Evolutionary conservation across 1,140 invertebrate species (phyloP), one percentile per base, ranked within the genome.

Genomic region (Harpegnathos saltator): DNA sequence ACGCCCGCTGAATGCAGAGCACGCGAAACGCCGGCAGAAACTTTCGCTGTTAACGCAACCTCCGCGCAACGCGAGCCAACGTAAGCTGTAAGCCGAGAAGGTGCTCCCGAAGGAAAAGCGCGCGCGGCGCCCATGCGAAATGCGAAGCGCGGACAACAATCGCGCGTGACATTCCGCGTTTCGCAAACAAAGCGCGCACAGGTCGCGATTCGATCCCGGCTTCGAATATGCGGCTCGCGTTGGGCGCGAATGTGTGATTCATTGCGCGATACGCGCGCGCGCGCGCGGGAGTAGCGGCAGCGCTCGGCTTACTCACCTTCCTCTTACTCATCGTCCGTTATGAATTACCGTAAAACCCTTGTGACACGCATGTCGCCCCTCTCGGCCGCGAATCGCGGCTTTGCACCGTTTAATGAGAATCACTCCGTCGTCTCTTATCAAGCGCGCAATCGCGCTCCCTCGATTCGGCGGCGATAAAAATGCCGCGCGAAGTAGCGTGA

Each of bases 181-280:
- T 75, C 66, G 80, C 72, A 54, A 77, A 87, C 81, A 83, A 86
- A 87, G 81, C n/a, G n/a, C n/a, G n/a, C n/a, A n/a, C n/a, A n/a
- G n/a, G n/a, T n/a, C n/a, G n/a, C n/a, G n/a, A n/a, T n/a, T n/a
- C n/a, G n/a, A n/a, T n/a, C n/a, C n/a, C n/a, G n/a, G n/a, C n/a
- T n/a, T n/a, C n/a, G n/a, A n/a, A n/a, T n/a, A n/a, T n/a, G n/a
- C n/a, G n/a, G n/a, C n/a, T n/a, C n/a, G n/a, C n/a, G n/a, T n/a
- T n/a, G n/a, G n/a, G n/a, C n/a, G n/a, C n/a, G n/a, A n/a, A n/a
- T n/a, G n/a, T n/a, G n/a, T 87, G 85, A 87, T 83, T 87, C 86
- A 87, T 38, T 66, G 84, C 71, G 69, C n/a, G 75, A 80, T 80
- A 80, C 17, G 69, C 22, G 17, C 65, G n/a, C n/a, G n/a, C n/a